Evolutionary conservation across 2,113 vertebrate genomes (phyloP).

Genomic region (Oryzias celebensis): DNA sequence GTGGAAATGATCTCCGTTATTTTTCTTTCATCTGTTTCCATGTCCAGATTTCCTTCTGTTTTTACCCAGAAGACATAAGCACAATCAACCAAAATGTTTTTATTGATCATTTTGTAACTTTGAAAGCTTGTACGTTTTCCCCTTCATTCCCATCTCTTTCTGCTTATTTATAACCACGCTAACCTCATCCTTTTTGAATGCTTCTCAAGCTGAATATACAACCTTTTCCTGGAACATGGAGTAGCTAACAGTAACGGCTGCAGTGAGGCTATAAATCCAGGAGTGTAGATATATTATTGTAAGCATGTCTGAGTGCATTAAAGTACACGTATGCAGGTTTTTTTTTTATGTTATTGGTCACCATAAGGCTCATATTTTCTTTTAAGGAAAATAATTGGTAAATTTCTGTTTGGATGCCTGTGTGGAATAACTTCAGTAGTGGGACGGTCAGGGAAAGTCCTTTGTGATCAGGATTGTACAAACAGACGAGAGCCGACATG

Average conservation of each 20-base stretch:
- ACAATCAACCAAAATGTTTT: slow-evolving; percentile 19
- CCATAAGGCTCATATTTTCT: neutral
- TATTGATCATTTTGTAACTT: neutral
- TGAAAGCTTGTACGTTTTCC: slow-evolving; percentile 17
- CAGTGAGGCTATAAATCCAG: slow-evolving; percentile 17
- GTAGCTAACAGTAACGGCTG: slow-evolving; percentile 27
- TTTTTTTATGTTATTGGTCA: neutral
- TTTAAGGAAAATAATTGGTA: too few species aligned
- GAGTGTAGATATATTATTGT: slow-evolving; percentile 30
- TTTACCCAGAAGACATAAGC: slow-evolving; percentile 29
- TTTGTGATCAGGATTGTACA: slow-evolving; percentile 24
- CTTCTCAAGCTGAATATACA: slow-evolving; percentile 25
- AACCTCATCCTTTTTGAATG: slow-evolving; percentile 42
- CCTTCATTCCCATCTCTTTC: neutral
- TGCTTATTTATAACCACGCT: slow-evolving; percentile 36
- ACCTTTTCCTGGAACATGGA: slow-evolving; percentile 30
- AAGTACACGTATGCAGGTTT: slow-evolving; percentile 23
- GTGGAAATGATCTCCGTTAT: slow-evolving; percentile 21
- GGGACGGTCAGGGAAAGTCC: slow-evolving; percentile 49
- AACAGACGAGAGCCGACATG: slow-evolving; percentile 59
- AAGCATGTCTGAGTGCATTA: neutral
- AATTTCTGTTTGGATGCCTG: too few species aligned
- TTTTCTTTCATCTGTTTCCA: slow-evolving; percentile 19
- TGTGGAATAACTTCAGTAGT: slow-evolving; percentile 23
- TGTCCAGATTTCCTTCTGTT: slow-evolving; percentile 31